A percentile compares a stretch with the other conserved stretches of the same genome.
phyloP scores from a whole-genome alignment of 1,140 invertebrate genomes.

The Teleogryllus occipitalis region DNA sequence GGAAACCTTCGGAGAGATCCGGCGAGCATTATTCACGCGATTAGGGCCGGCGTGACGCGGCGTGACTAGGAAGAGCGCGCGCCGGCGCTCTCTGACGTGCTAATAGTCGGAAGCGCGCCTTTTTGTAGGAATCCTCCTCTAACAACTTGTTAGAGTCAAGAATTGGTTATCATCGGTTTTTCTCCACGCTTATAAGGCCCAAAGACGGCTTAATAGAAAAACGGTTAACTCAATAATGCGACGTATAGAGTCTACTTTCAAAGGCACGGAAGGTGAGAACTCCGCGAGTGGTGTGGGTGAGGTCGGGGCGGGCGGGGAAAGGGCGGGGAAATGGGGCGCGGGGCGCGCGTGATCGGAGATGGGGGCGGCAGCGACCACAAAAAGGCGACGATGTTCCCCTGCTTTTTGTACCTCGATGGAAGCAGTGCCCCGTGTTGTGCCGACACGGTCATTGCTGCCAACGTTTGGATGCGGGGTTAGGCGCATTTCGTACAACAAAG shows the following conservation, averaged over 20 bases:
- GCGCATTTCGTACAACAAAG: background rate
- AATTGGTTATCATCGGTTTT: slow-evolving; percentile 5
- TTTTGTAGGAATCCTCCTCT: background rate
- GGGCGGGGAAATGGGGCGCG: background rate
- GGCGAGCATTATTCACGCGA: too few species aligned
- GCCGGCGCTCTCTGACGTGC: background rate
- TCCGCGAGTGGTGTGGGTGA: background rate
- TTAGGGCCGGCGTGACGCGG: too few species aligned
- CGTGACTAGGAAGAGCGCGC: background rate
- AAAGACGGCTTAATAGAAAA: slow-evolving; percentile 1
- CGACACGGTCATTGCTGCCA: background rate
- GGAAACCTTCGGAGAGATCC: too few species aligned
- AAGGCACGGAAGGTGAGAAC: background rate
- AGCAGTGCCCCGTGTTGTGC: background rate
- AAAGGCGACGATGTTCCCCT: background rate
- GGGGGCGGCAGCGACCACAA: background rate
- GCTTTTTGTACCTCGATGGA: background rate
- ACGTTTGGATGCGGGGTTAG: background rate
- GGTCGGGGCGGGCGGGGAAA: background rate
- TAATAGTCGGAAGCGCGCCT: background rate
- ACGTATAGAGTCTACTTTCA: background rate
- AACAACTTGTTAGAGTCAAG: background rate
- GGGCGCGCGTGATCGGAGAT: background rate
- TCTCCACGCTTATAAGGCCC: background rate
- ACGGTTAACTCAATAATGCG: background rate